A percentile compares a stretch with the other conserved stretches of the same genome.
Evolutionary conservation across 2,113 vertebrate genomes (phyloP).

Genomic region (Notothenia coriiceps): DNA sequence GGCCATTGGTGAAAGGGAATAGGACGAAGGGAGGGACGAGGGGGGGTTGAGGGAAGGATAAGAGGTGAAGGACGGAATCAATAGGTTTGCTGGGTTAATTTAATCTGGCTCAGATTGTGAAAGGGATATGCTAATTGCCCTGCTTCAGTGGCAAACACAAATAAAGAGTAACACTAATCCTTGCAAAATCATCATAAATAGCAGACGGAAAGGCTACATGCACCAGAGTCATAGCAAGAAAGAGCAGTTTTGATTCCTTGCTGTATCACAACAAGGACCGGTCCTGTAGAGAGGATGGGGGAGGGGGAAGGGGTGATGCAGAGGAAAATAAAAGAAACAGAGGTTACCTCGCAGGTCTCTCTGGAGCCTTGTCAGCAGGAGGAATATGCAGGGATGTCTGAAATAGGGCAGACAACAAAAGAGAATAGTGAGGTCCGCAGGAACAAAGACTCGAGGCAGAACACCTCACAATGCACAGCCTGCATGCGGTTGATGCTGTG

Average conservation of each 20-base stretch:
- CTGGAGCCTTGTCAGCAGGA: constrained; percentile 88
- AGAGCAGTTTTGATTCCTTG: constrained; percentile 47
- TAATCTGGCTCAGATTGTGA: constrained; percentile 57
- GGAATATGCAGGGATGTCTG: constrained; percentile 92
- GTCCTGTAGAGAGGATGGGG: constrained; percentile 52
- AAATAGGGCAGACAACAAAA: constrained; percentile 83
- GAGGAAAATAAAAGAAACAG: constrained; percentile 60
- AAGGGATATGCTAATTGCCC: constrained; percentile 23
- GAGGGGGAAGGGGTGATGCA: constrained; percentile 21
- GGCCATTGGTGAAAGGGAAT: constrained; percentile 66
- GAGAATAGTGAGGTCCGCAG: constrained; percentile 73
- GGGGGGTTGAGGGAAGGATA: constrained; percentile 46
- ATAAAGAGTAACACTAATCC: constrained; percentile 56
- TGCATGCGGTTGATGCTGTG: constrained; percentile 72
- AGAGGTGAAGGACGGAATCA: constrained; percentile 70
- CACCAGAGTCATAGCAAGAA: constrained; percentile 13
- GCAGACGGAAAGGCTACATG: constrained; percentile 28
- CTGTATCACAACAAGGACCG: constrained; percentile 67
- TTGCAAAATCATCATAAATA: constrained; percentile 33
- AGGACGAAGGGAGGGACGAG: constrained; percentile 36
- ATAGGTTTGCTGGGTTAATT: constrained; percentile 71
- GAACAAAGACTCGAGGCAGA: constrained; percentile 79
- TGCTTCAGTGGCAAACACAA: constrained; percentile 56
- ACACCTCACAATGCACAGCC: constrained; percentile 70
- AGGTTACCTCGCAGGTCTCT: constrained; percentile 93